These are phyloP conservation scores for Rhodinocichla rosea DNA, from an alignment of 2,113 vertebrate genomes.

Conservation along the genomic window DNA sequence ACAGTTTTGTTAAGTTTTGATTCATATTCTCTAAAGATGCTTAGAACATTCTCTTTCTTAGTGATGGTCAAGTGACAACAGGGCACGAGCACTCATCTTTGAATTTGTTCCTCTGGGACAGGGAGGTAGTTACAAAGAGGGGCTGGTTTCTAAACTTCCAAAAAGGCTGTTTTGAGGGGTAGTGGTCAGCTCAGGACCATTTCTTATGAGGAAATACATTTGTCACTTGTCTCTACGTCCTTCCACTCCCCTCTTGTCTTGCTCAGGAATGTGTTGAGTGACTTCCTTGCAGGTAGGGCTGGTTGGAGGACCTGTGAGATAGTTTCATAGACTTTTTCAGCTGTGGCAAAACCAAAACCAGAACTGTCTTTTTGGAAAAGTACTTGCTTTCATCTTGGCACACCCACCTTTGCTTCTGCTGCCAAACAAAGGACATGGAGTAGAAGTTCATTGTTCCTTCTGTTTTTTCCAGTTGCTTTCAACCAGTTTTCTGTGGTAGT, in stretches of 20 bases:
- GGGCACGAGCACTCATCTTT: not conserved
- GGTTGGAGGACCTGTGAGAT: not conserved
- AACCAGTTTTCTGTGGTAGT: not conserved
- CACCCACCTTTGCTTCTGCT: not conserved
- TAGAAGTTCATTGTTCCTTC: not conserved
- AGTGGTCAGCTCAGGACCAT: not conserved
- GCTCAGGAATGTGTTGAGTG: not conserved
- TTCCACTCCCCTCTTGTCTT: not conserved
- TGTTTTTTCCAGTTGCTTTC: not conserved
- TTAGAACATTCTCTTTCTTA: not conserved
- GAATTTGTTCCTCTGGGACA: not conserved
- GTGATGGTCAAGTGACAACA: not conserved
- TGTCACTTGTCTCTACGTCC: not conserved
- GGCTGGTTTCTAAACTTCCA: not conserved
- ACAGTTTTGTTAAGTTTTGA: not conserved
- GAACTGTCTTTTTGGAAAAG: not conserved
- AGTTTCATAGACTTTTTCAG: not conserved
- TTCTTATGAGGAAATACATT: not conserved
- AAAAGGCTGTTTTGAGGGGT: not conserved
- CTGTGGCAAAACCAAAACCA: not conserved
- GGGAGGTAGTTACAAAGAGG: not conserved
- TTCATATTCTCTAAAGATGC: not conserved
- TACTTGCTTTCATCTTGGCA: not conserved
- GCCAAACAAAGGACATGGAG: not conserved
- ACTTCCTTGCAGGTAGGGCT: not conserved